phyloP scores from a whole-genome alignment of 2,113 vertebrate species.

The Sinocyclocheilus grahami region DNA sequence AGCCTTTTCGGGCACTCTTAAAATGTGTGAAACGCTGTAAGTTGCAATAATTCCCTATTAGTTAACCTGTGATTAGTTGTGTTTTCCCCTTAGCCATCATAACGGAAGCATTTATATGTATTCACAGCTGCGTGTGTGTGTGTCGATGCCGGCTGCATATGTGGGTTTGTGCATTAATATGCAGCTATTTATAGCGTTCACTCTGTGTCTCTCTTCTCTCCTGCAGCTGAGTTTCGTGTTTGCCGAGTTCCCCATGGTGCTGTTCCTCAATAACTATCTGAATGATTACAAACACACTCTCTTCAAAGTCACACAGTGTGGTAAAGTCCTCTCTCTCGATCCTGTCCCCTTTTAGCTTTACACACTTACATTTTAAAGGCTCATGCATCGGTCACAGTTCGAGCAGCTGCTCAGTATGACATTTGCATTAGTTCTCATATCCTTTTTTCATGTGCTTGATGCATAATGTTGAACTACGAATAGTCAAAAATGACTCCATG shows the following conservation, averaged over 20 bases:
- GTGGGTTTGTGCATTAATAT: constrained; percentile 16
- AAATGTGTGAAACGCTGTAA: neutral
- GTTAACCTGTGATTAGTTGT: constrained; percentile 4
- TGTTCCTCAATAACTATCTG: constrained; percentile 85
- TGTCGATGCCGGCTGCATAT: neutral
- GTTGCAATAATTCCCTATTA: neutral
- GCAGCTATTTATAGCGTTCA: constrained; percentile 26
- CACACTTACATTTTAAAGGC: neutral
- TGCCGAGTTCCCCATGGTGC: constrained; percentile 87
- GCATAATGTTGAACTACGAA: neutral
- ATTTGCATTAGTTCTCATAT: neutral
- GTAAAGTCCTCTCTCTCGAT: constrained; percentile 68
- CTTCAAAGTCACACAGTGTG: constrained; percentile 76
- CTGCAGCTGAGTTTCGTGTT: constrained; percentile 88
- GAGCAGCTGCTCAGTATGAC: neutral
- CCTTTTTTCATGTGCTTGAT: neutral
- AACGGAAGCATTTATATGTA: neutral
- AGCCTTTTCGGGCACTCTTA: neutral
- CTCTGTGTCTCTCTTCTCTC: constrained; percentile 24
- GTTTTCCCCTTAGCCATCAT: neutral
- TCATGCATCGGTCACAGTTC: no score
- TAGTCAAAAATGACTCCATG: neutral
- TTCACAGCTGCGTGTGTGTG: constrained; percentile 10
- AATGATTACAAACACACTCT: constrained; percentile 80
- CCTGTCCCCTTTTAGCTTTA: neutral